phyloP scores from a whole-genome alignment of 30 jellyfish, hydroid and myxozoan species.

The Cassiopea andromeda region DNA sequence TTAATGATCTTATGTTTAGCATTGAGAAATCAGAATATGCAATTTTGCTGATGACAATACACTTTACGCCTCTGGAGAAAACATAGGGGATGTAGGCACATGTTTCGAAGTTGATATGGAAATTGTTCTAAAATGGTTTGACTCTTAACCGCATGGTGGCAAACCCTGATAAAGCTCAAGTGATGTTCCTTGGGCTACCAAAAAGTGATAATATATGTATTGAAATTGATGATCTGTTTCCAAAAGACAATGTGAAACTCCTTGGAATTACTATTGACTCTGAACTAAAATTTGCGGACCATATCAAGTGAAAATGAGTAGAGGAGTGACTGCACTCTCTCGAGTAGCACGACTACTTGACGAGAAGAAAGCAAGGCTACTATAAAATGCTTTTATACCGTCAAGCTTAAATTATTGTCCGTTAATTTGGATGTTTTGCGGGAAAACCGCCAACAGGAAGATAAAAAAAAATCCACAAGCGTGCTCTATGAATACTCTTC shows the following conservation, averaged over 20 bases:
- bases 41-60: neutral
- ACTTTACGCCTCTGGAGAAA: no score
- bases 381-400: neutral
- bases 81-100: neutral
- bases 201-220: neutral
- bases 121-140: neutral
- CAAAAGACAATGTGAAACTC: neutral
- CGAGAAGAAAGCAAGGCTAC: neutral
- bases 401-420: neutral
- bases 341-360: neutral
- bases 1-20: neutral
- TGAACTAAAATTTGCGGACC: neutral
- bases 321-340: neutral
- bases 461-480: no score
- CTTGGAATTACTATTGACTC: neutral
- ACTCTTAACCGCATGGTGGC: neutral
- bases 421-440: no score
- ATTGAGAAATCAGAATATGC: neutral
- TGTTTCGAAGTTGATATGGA: neutral
- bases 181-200: neutral
- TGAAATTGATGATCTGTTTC: neutral
- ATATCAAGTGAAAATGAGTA: neutral
- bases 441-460: no score
- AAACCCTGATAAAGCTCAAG: neutral
- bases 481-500: no score